Conservation (phyloP, 2,113 vertebrate genomes). For the Xenopus tropicalis region UCB_Xtro_10.0 CM004449.2:102075501-102076000, state of each 20-base stretch:
- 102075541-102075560: conserved; percentile 49
- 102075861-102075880: not conserved
- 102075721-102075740: conserved; percentile 68
- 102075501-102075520: conserved; percentile 49
- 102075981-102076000: no score
- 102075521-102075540: conserved; percentile 26
- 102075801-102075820: no score
- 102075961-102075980: no score
- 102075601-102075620: conserved; percentile 77
- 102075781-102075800: no score
- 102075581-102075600: conserved; percentile 62
- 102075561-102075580: conserved; percentile 61
- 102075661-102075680: conserved; percentile 66
- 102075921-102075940: no score
- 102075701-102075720: conserved; percentile 72
- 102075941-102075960: no score
- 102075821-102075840: no score
- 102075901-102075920: no score
- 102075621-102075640: conserved; percentile 78
- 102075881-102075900: no score
- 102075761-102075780: conserved; percentile 60
- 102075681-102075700: conserved; percentile 73
- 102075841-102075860: not conserved
- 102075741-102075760: conserved; percentile 62
- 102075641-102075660: conserved; percentile 78